Evolutionary conservation across 53 echinoderm and acorn worm genomes (phyloP).

Genomic region (Crossaster papposus): DNA sequence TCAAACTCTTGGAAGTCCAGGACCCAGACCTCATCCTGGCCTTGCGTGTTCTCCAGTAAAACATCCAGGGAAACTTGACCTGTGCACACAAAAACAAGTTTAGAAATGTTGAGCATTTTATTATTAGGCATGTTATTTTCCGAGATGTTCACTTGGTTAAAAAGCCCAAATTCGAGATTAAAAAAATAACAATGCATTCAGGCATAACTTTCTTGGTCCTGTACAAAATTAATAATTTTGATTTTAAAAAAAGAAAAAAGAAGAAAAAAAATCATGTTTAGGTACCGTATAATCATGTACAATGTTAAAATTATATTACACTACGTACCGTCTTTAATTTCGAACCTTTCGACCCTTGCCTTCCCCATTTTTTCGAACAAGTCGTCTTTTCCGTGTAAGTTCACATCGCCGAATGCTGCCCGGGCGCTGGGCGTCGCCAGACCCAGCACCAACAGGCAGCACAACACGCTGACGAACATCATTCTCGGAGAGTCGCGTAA

Average conservation of each 20-base stretch:
- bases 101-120: not conserved
- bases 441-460: conserved; percentile 35
- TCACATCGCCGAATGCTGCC: conserved; percentile 65
- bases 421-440: conserved; percentile 32
- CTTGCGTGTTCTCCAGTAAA: conserved; percentile 53
- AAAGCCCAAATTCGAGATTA: too few relatives aligned
- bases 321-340: conserved; percentile 66
- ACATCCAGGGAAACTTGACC: conserved; percentile 63
- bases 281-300: too few relatives aligned
- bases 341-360: conserved; percentile 62
- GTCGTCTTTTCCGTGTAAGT: conserved; percentile 66
- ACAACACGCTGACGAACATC: conserved; percentile 33
- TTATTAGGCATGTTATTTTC: too few relatives aligned
- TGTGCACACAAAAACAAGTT: not conserved
- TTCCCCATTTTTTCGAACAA: conserved; percentile 72
- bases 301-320: not conserved
- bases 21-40: conserved; percentile 77
- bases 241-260: too few relatives aligned
- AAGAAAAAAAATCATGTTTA: too few relatives aligned
- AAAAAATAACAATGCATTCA: too few relatives aligned
- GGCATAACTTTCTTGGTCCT: too few relatives aligned
- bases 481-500: not conserved
- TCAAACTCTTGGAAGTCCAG: conserved; percentile 78
- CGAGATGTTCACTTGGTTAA: too few relatives aligned
- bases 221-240: too few relatives aligned